Percentiles rank a stretch among this genome's conserved stretches.
Conservation (phyloP, 2,888 invertebrate species). For the Lithosia quadra region DNA sequence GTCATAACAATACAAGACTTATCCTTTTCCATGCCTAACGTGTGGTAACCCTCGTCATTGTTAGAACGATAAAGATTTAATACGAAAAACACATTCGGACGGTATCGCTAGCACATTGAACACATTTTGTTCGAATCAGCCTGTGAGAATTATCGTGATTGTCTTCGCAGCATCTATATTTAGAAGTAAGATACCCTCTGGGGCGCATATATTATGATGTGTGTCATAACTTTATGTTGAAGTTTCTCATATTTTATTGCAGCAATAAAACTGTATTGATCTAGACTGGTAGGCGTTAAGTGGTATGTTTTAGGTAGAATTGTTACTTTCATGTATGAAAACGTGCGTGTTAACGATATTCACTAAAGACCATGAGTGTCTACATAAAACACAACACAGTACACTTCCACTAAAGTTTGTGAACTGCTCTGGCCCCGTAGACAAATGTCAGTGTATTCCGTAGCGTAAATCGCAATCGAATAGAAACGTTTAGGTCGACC, state of each 20-base stretch:
- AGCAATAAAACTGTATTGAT: constrained; percentile 1
- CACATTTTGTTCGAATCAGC: constrained; percentile 53
- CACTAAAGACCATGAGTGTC: too few species aligned
- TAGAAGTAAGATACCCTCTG: constrained; percentile 48
- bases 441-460: too few species aligned
- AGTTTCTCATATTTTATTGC: not conserved
- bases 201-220: constrained; percentile 22
- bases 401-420: too few species aligned
- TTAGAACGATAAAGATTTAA: constrained; percentile 3
- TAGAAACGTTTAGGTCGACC: too few species aligned
- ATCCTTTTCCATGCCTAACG: not conserved
- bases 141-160: constrained; percentile 59
- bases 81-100: constrained; percentile 10
- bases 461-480: too few species aligned
- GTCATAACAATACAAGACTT: too few species aligned
- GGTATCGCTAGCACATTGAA: constrained; percentile 7
- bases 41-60: not conserved
- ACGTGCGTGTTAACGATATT: too few species aligned
- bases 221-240: constrained; percentile 14
- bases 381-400: too few species aligned
- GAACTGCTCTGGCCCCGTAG: too few species aligned
- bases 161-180: constrained; percentile 62
- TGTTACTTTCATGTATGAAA: not conserved
- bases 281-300: constrained; percentile 1
- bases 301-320: not conserved